These are phyloP conservation scores for Desmophyllum pertusum DNA, from an alignment of 92 coral and sea anemone genomes.

Conservation along the genomic window DNA sequence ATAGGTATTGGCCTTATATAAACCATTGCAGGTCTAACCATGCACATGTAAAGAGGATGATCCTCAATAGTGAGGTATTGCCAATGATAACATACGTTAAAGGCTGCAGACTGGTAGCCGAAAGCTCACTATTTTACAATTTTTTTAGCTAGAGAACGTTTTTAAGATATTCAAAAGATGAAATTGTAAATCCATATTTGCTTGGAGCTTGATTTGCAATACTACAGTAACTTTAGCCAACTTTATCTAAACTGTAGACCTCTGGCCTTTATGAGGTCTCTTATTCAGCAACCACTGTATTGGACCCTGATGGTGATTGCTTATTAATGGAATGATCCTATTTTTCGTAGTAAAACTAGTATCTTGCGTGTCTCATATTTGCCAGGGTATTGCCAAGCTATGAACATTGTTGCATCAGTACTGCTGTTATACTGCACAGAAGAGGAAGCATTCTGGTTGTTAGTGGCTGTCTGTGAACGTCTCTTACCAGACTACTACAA, in stretches of 20 bases:
- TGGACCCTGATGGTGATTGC: neutral
- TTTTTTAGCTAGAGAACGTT: no score
- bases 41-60: neutral
- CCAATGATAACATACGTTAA: neutral
- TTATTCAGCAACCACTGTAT: neutral
- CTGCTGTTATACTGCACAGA: constrained; percentile 94
- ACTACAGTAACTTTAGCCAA: no score
- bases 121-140: no score
- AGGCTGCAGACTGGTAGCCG: no score
- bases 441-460: constrained; percentile 97
- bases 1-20: no score
- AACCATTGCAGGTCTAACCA: neutral
- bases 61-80: neutral
- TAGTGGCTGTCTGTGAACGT: constrained; percentile 98
- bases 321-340: neutral
- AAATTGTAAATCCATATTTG: no score
- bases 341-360: neutral
- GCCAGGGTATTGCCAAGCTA: constrained; percentile 97
- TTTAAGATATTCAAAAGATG: no score
- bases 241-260: neutral
- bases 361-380: neutral
- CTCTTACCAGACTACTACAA: constrained; percentile 96
- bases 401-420: constrained; percentile 99
- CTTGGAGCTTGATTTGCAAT: no score
- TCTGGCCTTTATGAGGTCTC: neutral